phyloP scores from a whole-genome alignment of 2,113 vertebrate species.

The Struthio camelus region DNA sequence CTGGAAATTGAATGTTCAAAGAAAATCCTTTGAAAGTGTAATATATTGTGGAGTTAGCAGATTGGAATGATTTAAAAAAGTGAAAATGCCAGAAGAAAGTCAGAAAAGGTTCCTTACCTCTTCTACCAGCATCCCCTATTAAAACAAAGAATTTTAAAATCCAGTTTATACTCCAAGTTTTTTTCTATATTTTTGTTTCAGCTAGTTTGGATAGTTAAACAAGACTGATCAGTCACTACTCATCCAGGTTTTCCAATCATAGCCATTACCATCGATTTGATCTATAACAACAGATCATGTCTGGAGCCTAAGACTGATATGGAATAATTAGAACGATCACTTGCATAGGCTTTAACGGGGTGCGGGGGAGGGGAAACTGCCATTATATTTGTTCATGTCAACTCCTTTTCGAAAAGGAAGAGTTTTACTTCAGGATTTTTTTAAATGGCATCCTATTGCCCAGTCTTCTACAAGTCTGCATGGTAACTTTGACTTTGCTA shows the following conservation, averaged over 20 bases:
- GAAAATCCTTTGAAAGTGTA: constrained; percentile 67
- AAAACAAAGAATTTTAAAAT: constrained; percentile 73
- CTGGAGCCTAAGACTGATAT: background rate
- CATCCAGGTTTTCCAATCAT: background rate
- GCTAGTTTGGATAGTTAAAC: constrained; percentile 18
- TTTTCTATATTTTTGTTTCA: constrained; percentile 41
- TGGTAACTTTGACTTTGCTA: background rate
- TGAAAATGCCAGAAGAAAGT: constrained; percentile 57
- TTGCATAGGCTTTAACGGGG: background rate
- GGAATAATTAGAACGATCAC: background rate
- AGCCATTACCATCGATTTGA: background rate
- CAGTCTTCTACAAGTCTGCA: background rate
- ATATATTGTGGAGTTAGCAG: constrained; percentile 58
- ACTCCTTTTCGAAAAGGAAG: background rate
- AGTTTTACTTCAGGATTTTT: background rate
- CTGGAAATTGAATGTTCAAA: constrained; percentile 73
- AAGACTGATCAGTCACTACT: background rate
- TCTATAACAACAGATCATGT: background rate
- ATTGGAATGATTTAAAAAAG: constrained; percentile 64
- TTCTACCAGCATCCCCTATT: constrained; percentile 71
- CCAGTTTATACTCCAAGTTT: constrained; percentile 55
- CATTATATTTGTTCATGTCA: background rate
- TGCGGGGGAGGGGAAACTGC: background rate
- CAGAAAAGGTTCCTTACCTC: constrained; percentile 69
- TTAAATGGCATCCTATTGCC: background rate